Base-by-base conservation (phyloP, 2,797 vertebrate species). In the Apodemus agrarius region DNA sequence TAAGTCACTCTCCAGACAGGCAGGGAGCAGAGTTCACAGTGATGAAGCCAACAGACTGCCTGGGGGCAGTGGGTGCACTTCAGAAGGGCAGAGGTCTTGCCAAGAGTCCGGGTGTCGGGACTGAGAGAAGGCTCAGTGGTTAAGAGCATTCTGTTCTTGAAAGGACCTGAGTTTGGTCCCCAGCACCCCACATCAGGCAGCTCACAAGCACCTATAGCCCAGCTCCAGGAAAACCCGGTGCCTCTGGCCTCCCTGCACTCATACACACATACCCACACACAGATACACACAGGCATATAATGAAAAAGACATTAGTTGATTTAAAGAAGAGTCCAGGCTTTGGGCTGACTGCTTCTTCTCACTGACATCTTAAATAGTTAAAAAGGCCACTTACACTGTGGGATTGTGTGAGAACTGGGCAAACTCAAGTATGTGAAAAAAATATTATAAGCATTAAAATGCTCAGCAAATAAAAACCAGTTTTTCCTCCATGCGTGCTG, bases 391-490 rank as follows among this genome's bases (percentile, higher is more conserved):
- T 54, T 49, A 67, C n/a, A 78, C 74, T 37, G 19, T 14, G 12
- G 84, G 46, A 31, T n/a, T 82, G 10, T 34, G 26, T 81, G 19
- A 93, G 92, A 94, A 95, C 1, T 59, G 29, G 88, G 93, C 40
- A 94, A 94, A 95, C 69, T 84, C 91, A 86, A 92, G 49, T 43
- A 90, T 31, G 40, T 63, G 22, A 63, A 88, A 85, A 46, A 49
- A 95, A 84, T 1, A 14, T 81, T 69, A 43, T 11, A 72, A 87
- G 26, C 49, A 63, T 22, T 79, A 82, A 91, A 89, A 95, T 22
- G 63, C 34, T 87, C 61, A 78, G 22, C 84, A 97, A 95, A 93
- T 63, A 54, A 81, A 89, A 92, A 95, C 37, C 34, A 43, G 83
- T 81, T 87, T 86, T 85, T 31, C 91, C 69, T 86, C 86, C 37